These are phyloP conservation scores for Aquatica leii DNA, from an alignment of 2,888 invertebrate genomes.

Conservation along the genomic window DNA sequence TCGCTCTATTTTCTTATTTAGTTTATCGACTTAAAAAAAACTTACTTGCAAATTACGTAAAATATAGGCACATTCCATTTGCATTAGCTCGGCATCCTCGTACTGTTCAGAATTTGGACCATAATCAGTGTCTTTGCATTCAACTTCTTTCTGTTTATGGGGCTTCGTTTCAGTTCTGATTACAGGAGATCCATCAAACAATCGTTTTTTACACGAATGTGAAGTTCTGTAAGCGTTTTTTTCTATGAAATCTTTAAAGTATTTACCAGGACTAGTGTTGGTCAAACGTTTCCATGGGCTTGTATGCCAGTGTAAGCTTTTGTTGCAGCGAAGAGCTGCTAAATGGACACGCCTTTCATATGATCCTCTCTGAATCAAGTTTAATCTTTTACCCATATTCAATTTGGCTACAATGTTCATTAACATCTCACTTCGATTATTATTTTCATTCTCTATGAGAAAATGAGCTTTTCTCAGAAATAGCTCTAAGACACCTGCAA, in stretches of 20 bases:
- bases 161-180: too few species aligned
- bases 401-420: slow-evolving; percentile 28
- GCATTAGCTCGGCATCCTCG: background rate
- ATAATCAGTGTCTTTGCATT: too few species aligned
- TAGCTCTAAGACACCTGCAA: background rate
- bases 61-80: too few species aligned
- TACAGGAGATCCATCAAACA: too few species aligned
- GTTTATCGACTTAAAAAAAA: too few species aligned
- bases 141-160: background rate
- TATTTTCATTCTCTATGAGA: slow-evolving; percentile 25
- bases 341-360: slow-evolving; percentile 19
- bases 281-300: background rate
- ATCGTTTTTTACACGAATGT: background rate
- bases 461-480: slow-evolving; percentile 3
- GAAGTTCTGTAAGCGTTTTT: too few species aligned
- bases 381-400: slow-evolving; percentile 26
- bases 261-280: background rate
- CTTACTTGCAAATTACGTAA: too few species aligned
- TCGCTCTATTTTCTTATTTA: too few species aligned
- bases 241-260: too few species aligned
- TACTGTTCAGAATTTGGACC: background rate
- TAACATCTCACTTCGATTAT: slow-evolving; percentile 21
- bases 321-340: too few species aligned
- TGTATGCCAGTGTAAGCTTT: too few species aligned
- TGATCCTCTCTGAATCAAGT: slow-evolving; percentile 20